Evolutionary conservation across 2,888 invertebrate genomes (phyloP).

Genomic region (Lithodes maja): DNA sequence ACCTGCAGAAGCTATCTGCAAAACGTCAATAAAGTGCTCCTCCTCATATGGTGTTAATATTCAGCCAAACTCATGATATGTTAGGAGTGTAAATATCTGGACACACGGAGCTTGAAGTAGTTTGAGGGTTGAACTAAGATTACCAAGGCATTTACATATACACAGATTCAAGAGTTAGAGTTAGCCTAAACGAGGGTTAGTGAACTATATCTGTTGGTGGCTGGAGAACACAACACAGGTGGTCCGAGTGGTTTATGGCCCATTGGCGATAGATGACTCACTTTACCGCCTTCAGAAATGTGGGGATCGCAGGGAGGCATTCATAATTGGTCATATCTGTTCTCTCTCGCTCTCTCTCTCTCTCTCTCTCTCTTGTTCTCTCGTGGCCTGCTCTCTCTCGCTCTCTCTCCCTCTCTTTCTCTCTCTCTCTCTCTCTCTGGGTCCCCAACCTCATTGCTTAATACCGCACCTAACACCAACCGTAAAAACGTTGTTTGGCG

Average conservation of each 20-base stretch:
- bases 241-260: background rate
- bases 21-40: too few relatives aligned
- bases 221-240: background rate
- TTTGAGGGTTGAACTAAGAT: background rate
- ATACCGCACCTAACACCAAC: background rate
- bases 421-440: too few relatives aligned
- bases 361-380: too few relatives aligned
- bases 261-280: conserved; percentile 39
- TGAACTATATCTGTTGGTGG: background rate
- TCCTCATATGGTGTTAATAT: too few relatives aligned
- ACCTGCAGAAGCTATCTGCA: too few relatives aligned
- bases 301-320: conserved; percentile 9
- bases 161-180: background rate
- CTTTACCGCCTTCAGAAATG: conserved; percentile 32
- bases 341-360: too few relatives aligned
- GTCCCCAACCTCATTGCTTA: background rate
- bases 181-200: background rate
- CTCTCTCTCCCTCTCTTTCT: too few relatives aligned
- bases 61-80: too few relatives aligned
- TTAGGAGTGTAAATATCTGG: background rate
- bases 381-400: too few relatives aligned
- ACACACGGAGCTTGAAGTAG: background rate
- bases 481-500: too few relatives aligned
- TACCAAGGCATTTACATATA: too few relatives aligned
- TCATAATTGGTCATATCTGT: background rate